Evolutionary conservation across 2,113 vertebrate species (phyloP).

Genomic region (Hydrochoerus hydrochaeris): DNA sequence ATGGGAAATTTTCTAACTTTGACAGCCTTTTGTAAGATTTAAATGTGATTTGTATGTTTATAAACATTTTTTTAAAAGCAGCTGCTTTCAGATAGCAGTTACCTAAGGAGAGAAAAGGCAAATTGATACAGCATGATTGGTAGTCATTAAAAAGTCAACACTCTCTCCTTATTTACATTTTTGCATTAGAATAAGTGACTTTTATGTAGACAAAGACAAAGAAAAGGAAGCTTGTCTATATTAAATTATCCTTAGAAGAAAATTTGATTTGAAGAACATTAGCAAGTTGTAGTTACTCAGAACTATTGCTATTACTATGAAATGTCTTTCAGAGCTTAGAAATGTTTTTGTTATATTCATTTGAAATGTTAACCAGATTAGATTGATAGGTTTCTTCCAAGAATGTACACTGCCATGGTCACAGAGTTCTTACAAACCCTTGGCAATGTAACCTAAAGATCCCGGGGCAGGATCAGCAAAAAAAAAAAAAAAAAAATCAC

Average conservation of each 20-base stretch:
- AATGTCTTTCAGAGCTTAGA: conserved; percentile 38
- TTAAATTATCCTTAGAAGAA: conserved; percentile 66
- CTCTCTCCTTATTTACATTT: conserved; percentile 14
- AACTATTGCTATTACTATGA: neutral
- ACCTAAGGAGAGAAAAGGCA: neutral
- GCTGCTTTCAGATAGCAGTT: neutral
- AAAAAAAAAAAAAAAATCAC: neutral
- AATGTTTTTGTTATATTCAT: conserved; percentile 27
- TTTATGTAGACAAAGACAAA: conserved; percentile 58
- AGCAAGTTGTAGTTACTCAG: conserved; percentile 37
- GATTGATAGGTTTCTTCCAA: conserved; percentile 10
- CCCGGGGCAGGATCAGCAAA: neutral
- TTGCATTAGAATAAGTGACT: conserved; percentile 56
- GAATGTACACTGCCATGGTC: neutral
- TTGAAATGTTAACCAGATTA: conserved; percentile 50
- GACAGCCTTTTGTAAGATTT: conserved; percentile 2
- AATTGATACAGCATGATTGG: neutral
- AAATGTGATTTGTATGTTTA: neutral
- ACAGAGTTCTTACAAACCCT: neutral
- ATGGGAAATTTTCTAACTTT: conserved; percentile 21
- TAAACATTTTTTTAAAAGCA: neutral
- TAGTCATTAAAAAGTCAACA: conserved; percentile 50
- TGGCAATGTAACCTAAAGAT: neutral
- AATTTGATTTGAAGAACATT: conserved; percentile 64
- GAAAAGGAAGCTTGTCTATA: conserved; percentile 47